A percentile compares a stretch with the other conserved stretches of the same genome.
Evolutionary conservation across 2,797 vertebrate genomes (phyloP).

Genomic region (Cynodonichthys magdalenae): DNA sequence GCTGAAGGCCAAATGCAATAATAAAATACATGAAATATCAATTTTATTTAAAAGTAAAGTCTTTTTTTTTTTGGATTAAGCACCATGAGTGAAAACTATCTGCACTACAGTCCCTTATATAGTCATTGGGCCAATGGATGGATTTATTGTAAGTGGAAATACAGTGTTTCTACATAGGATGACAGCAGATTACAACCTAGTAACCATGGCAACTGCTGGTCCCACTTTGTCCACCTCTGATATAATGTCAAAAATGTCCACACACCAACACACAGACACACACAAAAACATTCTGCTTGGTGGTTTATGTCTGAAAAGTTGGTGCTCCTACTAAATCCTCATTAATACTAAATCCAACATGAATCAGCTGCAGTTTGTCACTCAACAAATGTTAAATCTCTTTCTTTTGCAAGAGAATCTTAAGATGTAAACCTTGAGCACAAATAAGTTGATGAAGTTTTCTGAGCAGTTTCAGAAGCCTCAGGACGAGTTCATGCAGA

Average conservation of each 20-base stretch:
- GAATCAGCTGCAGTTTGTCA: constrained; percentile 61
- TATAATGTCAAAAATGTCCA: not conserved
- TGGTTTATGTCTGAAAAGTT: constrained; percentile 36
- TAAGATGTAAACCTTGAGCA: constrained; percentile 10
- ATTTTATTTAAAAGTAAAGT: no score
- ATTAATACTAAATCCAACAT: constrained; percentile 55
- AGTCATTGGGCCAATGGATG: no score
- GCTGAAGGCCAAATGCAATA: no score
- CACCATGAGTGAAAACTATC: no score
- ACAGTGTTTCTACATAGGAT: no score
- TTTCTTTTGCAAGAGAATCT: constrained; percentile 11
- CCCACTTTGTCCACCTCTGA: no score
- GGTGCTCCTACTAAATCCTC: constrained; percentile 55
- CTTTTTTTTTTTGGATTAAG: no score
- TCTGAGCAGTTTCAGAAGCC: constrained; percentile 11
- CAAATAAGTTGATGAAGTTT: not conserved
- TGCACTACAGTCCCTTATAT: no score
- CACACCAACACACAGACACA: not conserved
- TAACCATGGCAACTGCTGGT: no score
- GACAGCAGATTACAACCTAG: no score
- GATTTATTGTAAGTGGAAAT: no score
- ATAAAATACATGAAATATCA: no score
- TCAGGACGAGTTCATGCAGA: not conserved
- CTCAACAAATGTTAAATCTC: not conserved
- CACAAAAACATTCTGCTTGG: constrained; percentile 26